Conservation (phyloP, 2,113 vertebrate species). For the Urocolius indicus region DNA sequence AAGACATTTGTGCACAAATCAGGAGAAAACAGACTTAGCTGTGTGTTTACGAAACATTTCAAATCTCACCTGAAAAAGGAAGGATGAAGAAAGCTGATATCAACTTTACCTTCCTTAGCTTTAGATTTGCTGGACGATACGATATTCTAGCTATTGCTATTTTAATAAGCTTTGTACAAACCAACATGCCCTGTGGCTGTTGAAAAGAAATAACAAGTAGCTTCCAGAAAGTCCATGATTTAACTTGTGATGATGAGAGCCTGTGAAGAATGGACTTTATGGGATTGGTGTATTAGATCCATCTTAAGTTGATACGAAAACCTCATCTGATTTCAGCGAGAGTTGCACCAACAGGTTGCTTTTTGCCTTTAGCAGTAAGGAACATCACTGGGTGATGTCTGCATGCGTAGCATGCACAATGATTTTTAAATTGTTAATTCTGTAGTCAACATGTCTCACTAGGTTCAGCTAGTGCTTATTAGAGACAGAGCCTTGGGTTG, state of each 20-base stretch:
- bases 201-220: background rate
- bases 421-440: background rate
- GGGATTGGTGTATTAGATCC: background rate
- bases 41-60: background rate
- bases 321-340: background rate
- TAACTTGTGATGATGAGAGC: background rate
- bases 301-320: background rate
- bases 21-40: background rate
- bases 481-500: background rate
- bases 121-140: background rate
- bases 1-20: background rate
- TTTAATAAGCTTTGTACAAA: background rate
- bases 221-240: background rate
- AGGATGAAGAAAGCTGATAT: background rate
- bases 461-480: background rate
- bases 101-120: background rate
- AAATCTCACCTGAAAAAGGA: background rate
- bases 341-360: background rate
- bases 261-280: background rate
- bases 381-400: background rate
- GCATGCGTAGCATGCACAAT: background rate
- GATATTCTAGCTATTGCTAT: background rate
- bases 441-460: background rate
- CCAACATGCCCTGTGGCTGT: background rate
- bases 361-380: background rate